Base-by-base conservation (phyloP, 2,888 invertebrate species). In the Eilema depressum region DNA sequence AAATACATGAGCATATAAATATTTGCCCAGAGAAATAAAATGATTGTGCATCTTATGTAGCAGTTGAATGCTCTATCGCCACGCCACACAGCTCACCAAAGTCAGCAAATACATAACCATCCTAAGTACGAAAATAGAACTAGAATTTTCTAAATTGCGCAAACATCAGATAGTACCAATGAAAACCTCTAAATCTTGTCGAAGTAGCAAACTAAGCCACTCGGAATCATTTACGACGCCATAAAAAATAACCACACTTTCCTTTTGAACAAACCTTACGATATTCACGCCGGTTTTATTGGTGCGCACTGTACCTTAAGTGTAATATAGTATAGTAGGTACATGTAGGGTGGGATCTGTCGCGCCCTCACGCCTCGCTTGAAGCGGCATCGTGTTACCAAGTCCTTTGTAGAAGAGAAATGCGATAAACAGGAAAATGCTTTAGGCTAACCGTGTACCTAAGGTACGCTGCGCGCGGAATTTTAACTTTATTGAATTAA, bases 401-500 rank as follows among this genome's bases (percentile, higher is more conserved):
- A 82, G 80, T 74, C 74, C 80, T 85, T 83, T 81, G 80, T 81
- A 77, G 76, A 71, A 76, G 78, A 75, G 81, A 82, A 83, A 85
- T 85, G 85, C 82, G 83, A 86, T 88, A 87, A 89, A 89, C 89
- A 90, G 89, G 89, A 90, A 91, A 89, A 90, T 80, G 83, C 80
- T 82, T 70, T 80, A 79, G 80, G 82, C 83, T 82, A 81, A 74
- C 75, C 68, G 57, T 63, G 72, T 74, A 66, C 57, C 69, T 68
- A 69, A 61, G 47, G 41, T 28, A 47, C 28, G 59, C 17, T 66
- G 69, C 70, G 63, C 65, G 61, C 68, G 53, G 71, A 75, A 67
- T 75, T 74, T 69, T 65, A 73, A 77, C 75, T 70, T 75, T 73
- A 72, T 67, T 33, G 66, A 75, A 83, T 77, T 79, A 75, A 80